Percentiles rank a stretch among this genome's conserved stretches.
Conservation (phyloP, 1,140 invertebrate species). For the Scaptomyza montana region DNA sequence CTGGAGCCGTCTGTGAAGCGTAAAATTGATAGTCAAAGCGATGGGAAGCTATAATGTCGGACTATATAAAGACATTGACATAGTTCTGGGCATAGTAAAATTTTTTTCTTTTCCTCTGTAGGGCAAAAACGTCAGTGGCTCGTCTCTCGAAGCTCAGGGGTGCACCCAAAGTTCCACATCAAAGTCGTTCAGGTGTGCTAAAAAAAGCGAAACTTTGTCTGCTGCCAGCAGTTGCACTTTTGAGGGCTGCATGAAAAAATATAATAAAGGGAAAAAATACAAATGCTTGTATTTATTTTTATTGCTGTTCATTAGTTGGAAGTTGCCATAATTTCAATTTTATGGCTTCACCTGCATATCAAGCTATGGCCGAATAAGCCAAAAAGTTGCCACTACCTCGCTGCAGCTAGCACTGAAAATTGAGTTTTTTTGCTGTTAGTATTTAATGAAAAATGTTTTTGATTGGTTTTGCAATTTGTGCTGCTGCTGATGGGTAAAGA, state of each 20-base stretch:
- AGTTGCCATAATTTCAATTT: conserved; percentile 76
- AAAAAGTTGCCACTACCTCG: conserved; percentile 14
- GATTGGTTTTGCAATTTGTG: conserved; percentile 23
- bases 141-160: conserved; percentile 17
- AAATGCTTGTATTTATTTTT: conserved; percentile 68
- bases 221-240: conserved; percentile 28
- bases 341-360: conserved; percentile 44
- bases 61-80: conserved; percentile 58
- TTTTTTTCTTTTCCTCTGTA: conserved; percentile 1
- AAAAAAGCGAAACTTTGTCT: conserved; percentile 59
- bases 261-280: not conserved
- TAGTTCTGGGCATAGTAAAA: conserved; percentile 49
- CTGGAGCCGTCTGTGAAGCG: conserved; percentile 16
- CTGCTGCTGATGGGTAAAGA: not conserved
- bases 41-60: not conserved
- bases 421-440: not conserved
- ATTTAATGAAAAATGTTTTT: conserved; percentile 22
- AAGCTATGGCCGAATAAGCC: conserved; percentile 26
- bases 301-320: conserved; percentile 75
- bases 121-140: conserved; percentile 9
- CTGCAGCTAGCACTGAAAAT: conserved; percentile 1
- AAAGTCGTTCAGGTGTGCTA: conserved; percentile 66
- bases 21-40: conserved; percentile 44
- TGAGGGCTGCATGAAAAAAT: not conserved
- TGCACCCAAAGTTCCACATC: conserved; percentile 33